Evolutionary conservation across 2,888 invertebrate species (phyloP).

Genomic region (Himalopsyche kuldschensis): DNA sequence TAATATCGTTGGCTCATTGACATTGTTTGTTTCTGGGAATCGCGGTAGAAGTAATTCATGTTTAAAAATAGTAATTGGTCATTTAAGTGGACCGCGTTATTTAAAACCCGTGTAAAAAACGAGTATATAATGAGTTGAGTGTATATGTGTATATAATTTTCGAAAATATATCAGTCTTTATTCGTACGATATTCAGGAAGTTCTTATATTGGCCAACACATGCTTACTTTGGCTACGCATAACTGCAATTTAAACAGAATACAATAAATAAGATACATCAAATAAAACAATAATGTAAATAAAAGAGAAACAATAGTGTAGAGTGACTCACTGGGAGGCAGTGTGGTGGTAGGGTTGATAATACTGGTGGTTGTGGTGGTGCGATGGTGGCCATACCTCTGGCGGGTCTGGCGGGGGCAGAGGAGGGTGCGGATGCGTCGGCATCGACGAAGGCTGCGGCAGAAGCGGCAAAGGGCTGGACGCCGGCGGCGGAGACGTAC

Average conservation of each 20-base stretch:
- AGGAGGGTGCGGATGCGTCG: constrained; percentile 46
- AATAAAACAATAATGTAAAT: constrained; percentile 7
- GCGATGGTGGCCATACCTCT: constrained; percentile 42
- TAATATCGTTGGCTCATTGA: too few relatives aligned
- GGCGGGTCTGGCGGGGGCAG: constrained; percentile 42
- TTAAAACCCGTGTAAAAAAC: too few relatives aligned
- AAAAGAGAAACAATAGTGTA: constrained; percentile 29
- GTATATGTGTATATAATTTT: too few relatives aligned
- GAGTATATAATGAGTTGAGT: too few relatives aligned
- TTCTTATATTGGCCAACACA: too few relatives aligned
- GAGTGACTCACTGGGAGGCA: constrained; percentile 40
- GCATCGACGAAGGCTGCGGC: constrained; percentile 44
- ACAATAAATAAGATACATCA: not conserved
- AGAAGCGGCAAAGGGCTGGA: constrained; percentile 43
- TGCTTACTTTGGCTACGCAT: not conserved
- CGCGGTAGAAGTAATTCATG: too few relatives aligned
- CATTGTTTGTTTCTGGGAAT: too few relatives aligned
- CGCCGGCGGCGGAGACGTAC: constrained; percentile 47
- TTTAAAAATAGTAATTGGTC: too few relatives aligned
- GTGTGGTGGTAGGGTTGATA: constrained; percentile 39
- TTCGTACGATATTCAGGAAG: too few relatives aligned
- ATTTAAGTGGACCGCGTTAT: too few relatives aligned
- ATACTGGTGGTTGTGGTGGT: constrained; percentile 43
- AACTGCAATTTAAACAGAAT: not conserved
- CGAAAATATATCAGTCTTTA: too few relatives aligned